Evolutionary conservation across 1,140 invertebrate genomes (phyloP).

Genomic region (Caenorhabditis briggsae): DNA sequence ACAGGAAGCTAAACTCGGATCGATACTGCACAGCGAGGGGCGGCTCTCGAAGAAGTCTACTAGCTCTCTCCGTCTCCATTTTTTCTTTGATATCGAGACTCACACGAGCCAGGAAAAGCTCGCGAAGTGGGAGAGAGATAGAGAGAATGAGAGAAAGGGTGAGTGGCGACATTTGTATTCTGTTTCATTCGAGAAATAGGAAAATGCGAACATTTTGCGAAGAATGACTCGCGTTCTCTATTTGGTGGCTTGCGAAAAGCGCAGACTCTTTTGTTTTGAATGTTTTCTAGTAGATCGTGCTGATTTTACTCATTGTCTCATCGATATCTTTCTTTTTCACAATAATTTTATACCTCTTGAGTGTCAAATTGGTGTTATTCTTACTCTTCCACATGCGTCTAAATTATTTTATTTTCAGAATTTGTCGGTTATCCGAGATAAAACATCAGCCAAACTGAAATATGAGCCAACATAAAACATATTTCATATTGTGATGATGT

Average conservation of each 20-base stretch:
- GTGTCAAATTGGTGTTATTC: background rate
- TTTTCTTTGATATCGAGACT: slow-evolving; percentile 40
- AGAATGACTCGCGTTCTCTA: background rate
- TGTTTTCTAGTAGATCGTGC: background rate
- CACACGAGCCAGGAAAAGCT: slow-evolving; percentile 46
- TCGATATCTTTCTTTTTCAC: background rate
- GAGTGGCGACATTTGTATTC: slow-evolving; percentile 29
- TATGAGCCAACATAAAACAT: no score
- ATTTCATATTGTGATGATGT: no score
- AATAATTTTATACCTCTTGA: no score
- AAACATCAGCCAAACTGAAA: no score
- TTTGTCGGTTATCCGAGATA: no score
- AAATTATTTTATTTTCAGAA: background rate
- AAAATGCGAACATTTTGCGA: background rate
- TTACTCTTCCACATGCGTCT: background rate
- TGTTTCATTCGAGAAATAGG: background rate
- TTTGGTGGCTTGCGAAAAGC: background rate
- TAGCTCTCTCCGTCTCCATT: slow-evolving; percentile 38
- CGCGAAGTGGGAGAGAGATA: slow-evolving; percentile 33
- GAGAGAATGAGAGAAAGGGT: slow-evolving; percentile 7
- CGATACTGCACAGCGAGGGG: slow-evolving; percentile 41
- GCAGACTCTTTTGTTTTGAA: background rate
- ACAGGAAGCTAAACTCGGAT: slow-evolving; percentile 39
- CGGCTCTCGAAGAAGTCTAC: slow-evolving; percentile 8
- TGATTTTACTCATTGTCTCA: background rate